Conservation (phyloP, 2,888 invertebrate genomes). For the Brenthis ino region DNA sequence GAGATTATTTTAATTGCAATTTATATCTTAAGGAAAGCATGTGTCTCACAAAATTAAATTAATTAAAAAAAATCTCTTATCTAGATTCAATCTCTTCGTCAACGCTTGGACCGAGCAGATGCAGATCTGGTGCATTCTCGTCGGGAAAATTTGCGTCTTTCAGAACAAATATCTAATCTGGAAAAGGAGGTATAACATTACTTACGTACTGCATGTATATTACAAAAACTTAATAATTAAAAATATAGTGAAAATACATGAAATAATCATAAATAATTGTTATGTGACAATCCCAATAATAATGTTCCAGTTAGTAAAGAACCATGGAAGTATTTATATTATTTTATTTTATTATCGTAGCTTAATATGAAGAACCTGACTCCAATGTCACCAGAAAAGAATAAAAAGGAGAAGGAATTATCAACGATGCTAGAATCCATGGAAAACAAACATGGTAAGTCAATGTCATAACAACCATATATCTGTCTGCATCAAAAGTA, state of each 20-base stretch:
- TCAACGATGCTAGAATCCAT: constrained; percentile 89
- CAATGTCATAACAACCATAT: neutral
- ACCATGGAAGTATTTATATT: neutral
- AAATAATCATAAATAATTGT: no score
- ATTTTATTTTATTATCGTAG: constrained; percentile 56
- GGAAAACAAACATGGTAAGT: constrained; percentile 92
- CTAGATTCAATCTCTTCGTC: constrained; percentile 86
- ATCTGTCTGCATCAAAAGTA: neutral
- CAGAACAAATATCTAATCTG: constrained; percentile 89
- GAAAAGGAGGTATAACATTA: constrained; percentile 88
- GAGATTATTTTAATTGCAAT: no score
- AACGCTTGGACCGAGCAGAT: constrained; percentile 90
- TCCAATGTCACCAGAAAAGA: constrained; percentile 83
- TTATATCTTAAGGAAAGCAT: no score
- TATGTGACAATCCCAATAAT: no score
- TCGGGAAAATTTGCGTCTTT: constrained; percentile 89
- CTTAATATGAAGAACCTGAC: constrained; percentile 83
- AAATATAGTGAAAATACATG: neutral
- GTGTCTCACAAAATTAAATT: no score
- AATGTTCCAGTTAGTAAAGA: no score
- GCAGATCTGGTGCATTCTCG: constrained; percentile 90
- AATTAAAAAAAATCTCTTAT: constrained; percentile 16
- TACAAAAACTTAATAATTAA: neutral
- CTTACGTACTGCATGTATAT: neutral
- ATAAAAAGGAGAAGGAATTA: constrained; percentile 87